Evolutionary conservation across 1,140 invertebrate species (phyloP), one percentile per base, ranked within the genome.

Genomic region (Habropoda laboriosa): DNA sequence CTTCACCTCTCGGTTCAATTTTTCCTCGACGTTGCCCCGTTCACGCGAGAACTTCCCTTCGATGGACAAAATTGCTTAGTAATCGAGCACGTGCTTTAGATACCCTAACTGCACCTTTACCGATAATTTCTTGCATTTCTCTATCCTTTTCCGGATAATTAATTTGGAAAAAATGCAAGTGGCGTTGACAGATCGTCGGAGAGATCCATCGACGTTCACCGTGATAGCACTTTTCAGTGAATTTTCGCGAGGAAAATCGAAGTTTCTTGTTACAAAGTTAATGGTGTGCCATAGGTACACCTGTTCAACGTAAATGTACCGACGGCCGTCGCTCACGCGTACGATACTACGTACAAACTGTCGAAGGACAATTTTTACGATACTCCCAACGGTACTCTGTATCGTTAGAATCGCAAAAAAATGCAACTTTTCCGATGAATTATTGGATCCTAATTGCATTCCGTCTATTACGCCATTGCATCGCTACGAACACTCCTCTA

Each of bases 301-400:
- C 87, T 90, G 88, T 82, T 81, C 75, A 75, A 73, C 76, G 79
- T 81, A 88, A 68, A 81, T 49, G 67, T 60, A 85, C 87, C 89
- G 89, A 78, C 89, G 89, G 89, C 89, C 89, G 89, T 90, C 89
- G 89, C 88, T 86, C 55, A 68, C 81, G 76, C 47, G 80, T 75
- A 38, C 57, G 40, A 79, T 8, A 16, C 74, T 16, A 10, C 24
- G 5, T 55, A 0, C 24, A 38, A n/a, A 5, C 4, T 7, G 5
- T 16, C 4, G 27, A 0, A n/a, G n/a, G n/a, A n/a, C n/a, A n/a
- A n/a, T n/a, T n/a, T n/a, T n/a, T n/a, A n/a, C n/a, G n/a, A n/a
- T n/a, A n/a, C n/a, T n/a, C n/a, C n/a, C n/a, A n/a, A n/a, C n/a
- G n/a, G n/a, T n/a, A n/a, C n/a, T 18, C 8, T 1, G 13, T 27